Evolutionary conservation across 2,888 invertebrate species (phyloP).

Genomic region (Athripsodes cinereus): DNA sequence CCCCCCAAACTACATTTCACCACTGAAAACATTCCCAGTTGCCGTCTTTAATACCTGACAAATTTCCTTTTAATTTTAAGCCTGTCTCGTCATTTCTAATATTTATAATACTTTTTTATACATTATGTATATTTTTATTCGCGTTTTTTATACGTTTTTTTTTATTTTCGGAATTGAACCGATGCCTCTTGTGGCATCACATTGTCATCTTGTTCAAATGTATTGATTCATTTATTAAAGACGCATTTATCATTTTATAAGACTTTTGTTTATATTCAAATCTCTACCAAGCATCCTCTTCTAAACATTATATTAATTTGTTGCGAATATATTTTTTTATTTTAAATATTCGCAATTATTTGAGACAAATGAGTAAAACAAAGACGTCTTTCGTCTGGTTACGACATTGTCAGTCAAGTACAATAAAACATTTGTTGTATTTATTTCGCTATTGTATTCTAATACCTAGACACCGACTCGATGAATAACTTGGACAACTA

Average conservation of each 20-base stretch:
- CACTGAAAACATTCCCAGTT: not conserved
- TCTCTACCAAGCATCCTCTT: too few relatives aligned
- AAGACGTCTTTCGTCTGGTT: too few relatives aligned
- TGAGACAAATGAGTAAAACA: too few relatives aligned
- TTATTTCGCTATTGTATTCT: too few relatives aligned
- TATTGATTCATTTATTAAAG: conserved; percentile 20
- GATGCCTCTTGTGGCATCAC: not conserved
- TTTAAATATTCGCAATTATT: too few relatives aligned
- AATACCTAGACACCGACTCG: too few relatives aligned
- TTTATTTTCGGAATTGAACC: not conserved
- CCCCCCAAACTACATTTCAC: not conserved
- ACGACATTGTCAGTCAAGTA: too few relatives aligned
- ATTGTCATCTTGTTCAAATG: conserved; percentile 12
- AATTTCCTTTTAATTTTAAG: conserved; percentile 17
- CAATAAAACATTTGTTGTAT: too few relatives aligned
- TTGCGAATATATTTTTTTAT: too few relatives aligned
- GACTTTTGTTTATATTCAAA: not conserved
- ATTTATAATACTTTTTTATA: conserved; percentile 21
- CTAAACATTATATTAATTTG: too few relatives aligned
- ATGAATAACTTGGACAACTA: too few relatives aligned
- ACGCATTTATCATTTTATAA: conserved; percentile 26
- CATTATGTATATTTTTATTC: conserved; percentile 11
- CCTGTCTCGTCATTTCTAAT: conserved; percentile 9
- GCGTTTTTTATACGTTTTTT: conserved; percentile 15
- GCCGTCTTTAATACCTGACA: conserved; percentile 1